phyloP scores from a whole-genome alignment of 2,888 invertebrate genomes.

The Hydropsyche betteni region DNA sequence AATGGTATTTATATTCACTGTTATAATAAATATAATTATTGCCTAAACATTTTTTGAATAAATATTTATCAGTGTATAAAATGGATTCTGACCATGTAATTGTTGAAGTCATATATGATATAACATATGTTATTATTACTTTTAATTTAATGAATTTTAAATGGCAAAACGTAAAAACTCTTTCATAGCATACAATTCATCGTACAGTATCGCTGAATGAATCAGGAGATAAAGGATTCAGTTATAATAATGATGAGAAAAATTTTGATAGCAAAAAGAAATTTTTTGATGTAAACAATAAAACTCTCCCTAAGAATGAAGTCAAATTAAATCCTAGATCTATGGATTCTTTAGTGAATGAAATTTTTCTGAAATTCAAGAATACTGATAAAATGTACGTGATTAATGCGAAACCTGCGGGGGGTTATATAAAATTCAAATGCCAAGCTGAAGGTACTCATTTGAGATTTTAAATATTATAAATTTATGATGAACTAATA shows the following conservation, averaged over 20 bases:
- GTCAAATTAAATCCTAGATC: conserved; percentile 42
- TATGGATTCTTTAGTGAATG: neutral
- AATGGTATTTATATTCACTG: too few species aligned
- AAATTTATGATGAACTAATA: conserved; percentile 14
- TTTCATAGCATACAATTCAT: too few species aligned
- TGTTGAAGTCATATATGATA: too few species aligned
- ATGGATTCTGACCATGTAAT: too few species aligned
- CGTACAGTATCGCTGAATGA: too few species aligned
- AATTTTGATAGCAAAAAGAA: conserved; percentile 54
- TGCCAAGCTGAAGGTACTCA: conserved; percentile 74
- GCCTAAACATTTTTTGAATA: too few species aligned
- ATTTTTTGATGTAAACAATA: conserved; percentile 47
- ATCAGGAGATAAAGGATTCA: too few species aligned
- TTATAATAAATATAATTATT: too few species aligned
- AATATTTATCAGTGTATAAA: too few species aligned
- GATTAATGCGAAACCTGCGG: conserved; percentile 77
- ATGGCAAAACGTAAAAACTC: too few species aligned
- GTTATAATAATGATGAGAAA: conserved; percentile 53
- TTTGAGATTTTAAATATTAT: neutral
- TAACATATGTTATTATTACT: too few species aligned
- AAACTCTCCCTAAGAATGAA: conserved; percentile 47
- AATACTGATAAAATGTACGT: conserved; percentile 60
- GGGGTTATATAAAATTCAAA: conserved; percentile 75
- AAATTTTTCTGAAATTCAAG: conserved; percentile 55
- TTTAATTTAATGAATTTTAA: too few species aligned